These are phyloP conservation scores for Phaethon lepturus DNA, from an alignment of 2,113 vertebrate species.

Conservation along the genomic window DNA sequence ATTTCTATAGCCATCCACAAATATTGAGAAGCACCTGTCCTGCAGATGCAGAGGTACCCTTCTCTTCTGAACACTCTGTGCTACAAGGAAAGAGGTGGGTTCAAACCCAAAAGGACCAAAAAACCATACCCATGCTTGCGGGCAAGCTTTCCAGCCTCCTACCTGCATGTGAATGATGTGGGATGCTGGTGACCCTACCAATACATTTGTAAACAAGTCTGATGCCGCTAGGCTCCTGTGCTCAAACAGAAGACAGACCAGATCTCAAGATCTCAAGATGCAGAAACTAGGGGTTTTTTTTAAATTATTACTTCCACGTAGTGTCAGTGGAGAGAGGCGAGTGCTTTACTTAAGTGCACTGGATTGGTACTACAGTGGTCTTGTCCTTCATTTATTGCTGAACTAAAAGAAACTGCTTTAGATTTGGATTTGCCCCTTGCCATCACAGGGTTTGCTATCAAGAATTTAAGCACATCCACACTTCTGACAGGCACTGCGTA, in stretches of 20 bases:
- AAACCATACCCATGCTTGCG: background rate
- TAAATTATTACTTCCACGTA: background rate
- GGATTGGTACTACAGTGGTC: background rate
- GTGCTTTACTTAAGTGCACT: background rate
- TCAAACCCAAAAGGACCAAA: background rate
- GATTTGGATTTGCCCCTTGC: background rate
- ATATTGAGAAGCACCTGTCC: background rate
- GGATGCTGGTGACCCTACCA: background rate
- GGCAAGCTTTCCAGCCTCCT: background rate
- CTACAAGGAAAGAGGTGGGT: background rate
- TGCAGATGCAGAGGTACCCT: background rate
- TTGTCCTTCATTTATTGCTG: background rate
- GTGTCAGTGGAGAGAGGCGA: background rate
- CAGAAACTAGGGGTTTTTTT: background rate
- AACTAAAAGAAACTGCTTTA: background rate
- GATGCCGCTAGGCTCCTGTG: background rate
- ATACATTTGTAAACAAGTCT: rapidly evolving
- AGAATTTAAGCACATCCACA: background rate
- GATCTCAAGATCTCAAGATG: background rate
- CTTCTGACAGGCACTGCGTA: background rate
- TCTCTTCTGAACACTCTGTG: background rate
- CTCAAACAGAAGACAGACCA: background rate
- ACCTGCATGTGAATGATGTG: background rate
- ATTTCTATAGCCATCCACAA: background rate
- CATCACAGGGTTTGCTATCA: background rate